Evolutionary conservation across 2,797 vertebrate species (phyloP), one percentile per base, ranked within the genome.

Genomic region (Florisuga fusca): DNA sequence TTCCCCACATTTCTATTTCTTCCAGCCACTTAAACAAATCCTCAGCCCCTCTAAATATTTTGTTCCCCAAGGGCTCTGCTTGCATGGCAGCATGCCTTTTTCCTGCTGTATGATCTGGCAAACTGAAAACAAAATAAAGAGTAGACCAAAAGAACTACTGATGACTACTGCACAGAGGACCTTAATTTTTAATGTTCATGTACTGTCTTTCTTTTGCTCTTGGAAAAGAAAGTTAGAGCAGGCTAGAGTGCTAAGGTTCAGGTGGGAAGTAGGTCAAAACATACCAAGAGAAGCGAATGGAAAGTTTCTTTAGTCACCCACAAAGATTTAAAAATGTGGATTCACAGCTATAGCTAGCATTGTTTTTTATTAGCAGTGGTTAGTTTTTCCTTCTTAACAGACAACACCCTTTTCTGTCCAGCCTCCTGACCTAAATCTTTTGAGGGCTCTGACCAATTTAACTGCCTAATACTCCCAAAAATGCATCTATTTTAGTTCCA

Each of bases 331-430:
- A 69, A 92, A 94, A 41, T 46, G 87, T 51, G 53, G 74, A 91
- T 91, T 90, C 87, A 82, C 71, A 76, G 62, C 87, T 90, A 77
- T 8, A 87, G 79, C 77, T 92, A 78, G 53, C 66, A 81, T 91
- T 93, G 67, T 88, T 94, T 93, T 76, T n/a, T 66, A 84, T 50
- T 33, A 93, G 80, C 81, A 89, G 61, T 82, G 41, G 46, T 86
- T 88, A 93, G 77, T 48, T 95, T 89, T 84, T 94, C 77, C 53
- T 94, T 77, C 68, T 73, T 75, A 84, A 58, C 3, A 74, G 84
- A 54, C 83, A 94, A 85, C 93, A 93, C 91, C 90, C 90, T 90
- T 80, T 90, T 94, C 80, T 88, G 46, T 79, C 51, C 74, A 87
- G 85, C 71, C 57, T 84, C 84, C 76, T 84, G 85, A 79, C 54